Percentiles rank a stretch among this genome's conserved stretches.
Conservation (phyloP, 2,113 vertebrate species). For the Mormoops blainvillei region DNA sequence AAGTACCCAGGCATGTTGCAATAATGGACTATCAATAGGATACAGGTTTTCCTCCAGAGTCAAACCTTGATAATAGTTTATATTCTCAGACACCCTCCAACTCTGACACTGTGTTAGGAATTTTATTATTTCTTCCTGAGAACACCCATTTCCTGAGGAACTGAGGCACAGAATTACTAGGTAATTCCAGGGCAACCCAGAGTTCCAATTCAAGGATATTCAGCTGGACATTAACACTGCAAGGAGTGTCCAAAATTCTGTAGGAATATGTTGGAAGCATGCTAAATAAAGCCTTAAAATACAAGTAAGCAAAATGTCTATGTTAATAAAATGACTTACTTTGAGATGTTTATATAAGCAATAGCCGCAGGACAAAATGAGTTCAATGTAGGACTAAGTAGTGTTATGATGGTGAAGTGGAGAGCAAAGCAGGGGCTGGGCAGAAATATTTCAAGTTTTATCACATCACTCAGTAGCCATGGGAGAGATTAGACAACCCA, state of each 20-base stretch:
- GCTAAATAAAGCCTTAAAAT: slow-evolving; percentile 63
- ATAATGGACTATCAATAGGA: neutral
- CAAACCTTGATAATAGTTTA: neutral
- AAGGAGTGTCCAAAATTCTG: slow-evolving; percentile 20
- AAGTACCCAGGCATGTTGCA: neutral
- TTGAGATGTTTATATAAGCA: slow-evolving; percentile 69
- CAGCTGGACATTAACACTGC: neutral
- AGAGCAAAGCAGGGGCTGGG: neutral
- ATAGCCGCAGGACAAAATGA: slow-evolving; percentile 55
- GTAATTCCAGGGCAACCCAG: neutral
- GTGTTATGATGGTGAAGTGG: neutral
- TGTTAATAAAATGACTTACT: slow-evolving; percentile 57
- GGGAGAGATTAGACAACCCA: neutral
- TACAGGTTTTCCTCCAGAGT: neutral
- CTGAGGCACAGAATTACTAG: neutral
- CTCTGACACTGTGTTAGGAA: neutral
- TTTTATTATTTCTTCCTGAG: neutral
- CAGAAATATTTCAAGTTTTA: slow-evolving; percentile 27
- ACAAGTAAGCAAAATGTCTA: slow-evolving; percentile 62
- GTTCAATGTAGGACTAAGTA: slow-evolving; percentile 20
- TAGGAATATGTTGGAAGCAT: slow-evolving; percentile 27
- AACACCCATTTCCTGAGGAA: neutral
- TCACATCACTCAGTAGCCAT: neutral
- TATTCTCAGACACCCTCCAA: neutral
- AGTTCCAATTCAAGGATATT: slow-evolving; percentile 13